phyloP scores from a whole-genome alignment of 2,113 vertebrate species.

The Scortum barcoo region DNA sequence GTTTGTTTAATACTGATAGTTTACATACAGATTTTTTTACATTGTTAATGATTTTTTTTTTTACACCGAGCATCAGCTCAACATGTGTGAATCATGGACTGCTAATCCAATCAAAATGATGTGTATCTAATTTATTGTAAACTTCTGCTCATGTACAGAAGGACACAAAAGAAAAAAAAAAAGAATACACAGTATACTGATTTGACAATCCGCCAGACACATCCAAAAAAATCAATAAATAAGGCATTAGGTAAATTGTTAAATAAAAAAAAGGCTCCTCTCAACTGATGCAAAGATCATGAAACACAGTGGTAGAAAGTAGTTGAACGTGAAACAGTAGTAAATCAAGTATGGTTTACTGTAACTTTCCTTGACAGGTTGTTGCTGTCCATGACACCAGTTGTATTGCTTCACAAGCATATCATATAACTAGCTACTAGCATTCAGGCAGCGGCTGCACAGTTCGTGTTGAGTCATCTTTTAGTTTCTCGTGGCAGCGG shows the following conservation, averaged over 20 bases:
- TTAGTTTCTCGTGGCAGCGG: constrained; percentile 27
- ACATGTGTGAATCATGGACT: constrained; percentile 15
- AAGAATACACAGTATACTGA: constrained; percentile 31
- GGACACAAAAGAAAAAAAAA: constrained; percentile 37
- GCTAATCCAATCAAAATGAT: constrained; percentile 44
- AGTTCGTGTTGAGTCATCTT: constrained; percentile 35
- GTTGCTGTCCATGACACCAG: constrained; percentile 37
- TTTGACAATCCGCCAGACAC: constrained; percentile 54
- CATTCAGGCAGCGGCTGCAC: constrained; percentile 35
- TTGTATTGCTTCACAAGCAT: constrained; percentile 64
- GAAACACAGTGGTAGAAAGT: constrained; percentile 47
- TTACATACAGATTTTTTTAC: constrained; percentile 53
- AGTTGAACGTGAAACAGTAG: constrained; percentile 39
- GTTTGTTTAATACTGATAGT: constrained; percentile 64
- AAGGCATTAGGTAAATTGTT: constrained; percentile 78
- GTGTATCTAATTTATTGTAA: constrained; percentile 59
- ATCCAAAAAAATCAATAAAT: constrained; percentile 72
- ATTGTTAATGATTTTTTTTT: constrained; percentile 6
- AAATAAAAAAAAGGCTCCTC: constrained; percentile 51
- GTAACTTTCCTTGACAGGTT: constrained; percentile 35
- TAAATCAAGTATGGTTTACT: constrained; percentile 59
- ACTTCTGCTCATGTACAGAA: constrained; percentile 62
- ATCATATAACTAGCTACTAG: constrained; percentile 52
- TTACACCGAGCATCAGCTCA: constrained; percentile 27
- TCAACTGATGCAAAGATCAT: constrained; percentile 40